A percentile compares a stretch with the other conserved stretches of the same genome.
phyloP scores from a whole-genome alignment of 2,888 invertebrate species.

The Catocala sponsa region DNA sequence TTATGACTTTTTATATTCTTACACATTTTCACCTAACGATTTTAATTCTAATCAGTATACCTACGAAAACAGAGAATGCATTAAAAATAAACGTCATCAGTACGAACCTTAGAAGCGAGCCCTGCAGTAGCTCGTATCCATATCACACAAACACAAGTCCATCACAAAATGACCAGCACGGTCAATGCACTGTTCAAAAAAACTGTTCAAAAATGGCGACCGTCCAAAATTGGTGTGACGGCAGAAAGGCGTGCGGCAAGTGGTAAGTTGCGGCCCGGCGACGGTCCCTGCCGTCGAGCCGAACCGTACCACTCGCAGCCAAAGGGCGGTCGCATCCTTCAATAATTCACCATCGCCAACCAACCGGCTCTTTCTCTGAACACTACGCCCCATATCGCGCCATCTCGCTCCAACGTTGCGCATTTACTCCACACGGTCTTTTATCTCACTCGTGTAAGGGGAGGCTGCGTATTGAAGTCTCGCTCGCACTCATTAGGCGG shows the following conservation, averaged over 20 bases:
- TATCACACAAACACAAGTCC: constrained; percentile 32
- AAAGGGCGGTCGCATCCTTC: constrained; percentile 81
- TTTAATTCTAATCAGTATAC: too few species aligned
- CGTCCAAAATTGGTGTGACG: constrained; percentile 78
- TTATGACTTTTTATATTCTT: too few species aligned
- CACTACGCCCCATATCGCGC: constrained; percentile 52
- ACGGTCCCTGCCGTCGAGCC: constrained; percentile 29
- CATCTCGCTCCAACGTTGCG: constrained; percentile 65
- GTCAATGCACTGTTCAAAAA: constrained; percentile 65
- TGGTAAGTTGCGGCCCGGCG: constrained; percentile 51
- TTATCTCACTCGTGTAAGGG: constrained; percentile 43
- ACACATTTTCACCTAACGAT: too few species aligned
- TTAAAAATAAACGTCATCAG: neutral
- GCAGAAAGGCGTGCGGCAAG: constrained; percentile 77
- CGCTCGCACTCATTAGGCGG: constrained; percentile 75
- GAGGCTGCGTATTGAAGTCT: constrained; percentile 42
- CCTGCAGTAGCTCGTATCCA: constrained; percentile 30
- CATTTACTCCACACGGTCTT: constrained; percentile 63
- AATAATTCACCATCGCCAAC: constrained; percentile 77
- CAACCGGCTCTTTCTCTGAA: constrained; percentile 72
- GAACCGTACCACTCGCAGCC: constrained; percentile 68
- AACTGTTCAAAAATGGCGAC: constrained; percentile 63
- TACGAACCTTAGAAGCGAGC: constrained; percentile 23
- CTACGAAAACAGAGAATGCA: too few species aligned
- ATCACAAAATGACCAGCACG: constrained; percentile 69